Evolutionary conservation across 2,797 vertebrate species (phyloP).

Genomic region (Liparis tanakae): DNA sequence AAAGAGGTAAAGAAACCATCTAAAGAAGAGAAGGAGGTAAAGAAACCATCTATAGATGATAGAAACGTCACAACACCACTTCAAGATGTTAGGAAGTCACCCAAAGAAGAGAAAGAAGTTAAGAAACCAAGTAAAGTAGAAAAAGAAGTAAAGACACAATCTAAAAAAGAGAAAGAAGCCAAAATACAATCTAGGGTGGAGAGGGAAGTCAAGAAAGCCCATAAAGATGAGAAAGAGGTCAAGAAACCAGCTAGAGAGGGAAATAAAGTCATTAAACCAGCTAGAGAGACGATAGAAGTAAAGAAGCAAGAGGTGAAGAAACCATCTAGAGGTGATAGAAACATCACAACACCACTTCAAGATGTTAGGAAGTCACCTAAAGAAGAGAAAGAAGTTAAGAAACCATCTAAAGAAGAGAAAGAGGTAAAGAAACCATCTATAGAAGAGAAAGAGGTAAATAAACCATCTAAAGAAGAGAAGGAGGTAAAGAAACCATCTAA

Average conservation of each 20-base stretch:
- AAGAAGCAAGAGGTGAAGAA: background rate
- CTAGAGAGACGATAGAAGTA: background rate
- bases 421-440: background rate
- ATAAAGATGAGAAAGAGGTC: constrained; percentile 6
- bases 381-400: constrained; percentile 25
- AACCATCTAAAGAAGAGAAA: constrained; percentile 12
- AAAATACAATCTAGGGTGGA: background rate
- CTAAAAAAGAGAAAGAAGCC: too few relatives aligned
- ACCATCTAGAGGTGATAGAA: background rate
- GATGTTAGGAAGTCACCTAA: background rate
- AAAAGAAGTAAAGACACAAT: too few relatives aligned
- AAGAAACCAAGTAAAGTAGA: too few relatives aligned
- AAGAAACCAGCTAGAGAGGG: background rate
- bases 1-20: too few relatives aligned
- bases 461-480: background rate
- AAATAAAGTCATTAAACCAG: background rate
- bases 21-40: too few relatives aligned
- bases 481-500: background rate
- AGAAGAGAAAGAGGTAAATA: background rate
- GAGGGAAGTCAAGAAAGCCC: too few relatives aligned
- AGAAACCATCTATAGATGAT: too few relatives aligned
- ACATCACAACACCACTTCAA: too few relatives aligned
- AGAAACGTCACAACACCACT: too few relatives aligned
- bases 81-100: too few relatives aligned
- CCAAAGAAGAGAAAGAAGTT: too few relatives aligned